Percentiles rank a stretch among this genome's conserved stretches.
Conservation (phyloP, 2,888 invertebrate species). For the Colostygia pectinataria region DNA sequence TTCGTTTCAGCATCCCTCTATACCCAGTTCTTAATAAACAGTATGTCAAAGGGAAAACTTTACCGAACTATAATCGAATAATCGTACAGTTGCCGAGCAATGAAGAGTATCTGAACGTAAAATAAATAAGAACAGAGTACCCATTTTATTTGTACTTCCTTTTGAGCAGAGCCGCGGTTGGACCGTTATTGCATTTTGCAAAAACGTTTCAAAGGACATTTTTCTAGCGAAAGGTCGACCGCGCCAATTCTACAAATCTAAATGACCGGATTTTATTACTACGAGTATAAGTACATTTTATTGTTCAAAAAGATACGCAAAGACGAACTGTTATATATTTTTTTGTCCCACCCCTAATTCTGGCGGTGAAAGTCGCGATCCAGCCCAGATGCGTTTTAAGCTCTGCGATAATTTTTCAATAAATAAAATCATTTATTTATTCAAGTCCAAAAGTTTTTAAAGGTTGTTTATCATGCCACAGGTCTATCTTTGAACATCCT, state of each 20-base stretch:
- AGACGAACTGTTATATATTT: neutral
- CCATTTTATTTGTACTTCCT: conserved; percentile 34
- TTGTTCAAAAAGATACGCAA: conserved; percentile 22
- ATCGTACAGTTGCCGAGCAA: conserved; percentile 15
- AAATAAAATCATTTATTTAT: no score
- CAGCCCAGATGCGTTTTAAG: no score
- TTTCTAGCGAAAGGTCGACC: conserved; percentile 15
- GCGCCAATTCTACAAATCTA: conserved; percentile 10
- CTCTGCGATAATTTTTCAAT: no score
- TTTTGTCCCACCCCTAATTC: neutral
- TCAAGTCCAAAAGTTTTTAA: no score
- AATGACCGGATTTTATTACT: conserved; percentile 10
- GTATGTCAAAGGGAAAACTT: conserved; percentile 30
- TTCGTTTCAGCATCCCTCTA: conserved; percentile 3
- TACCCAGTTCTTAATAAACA: conserved; percentile 5
- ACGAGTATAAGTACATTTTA: conserved; percentile 10
- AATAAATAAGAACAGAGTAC: conserved; percentile 39
- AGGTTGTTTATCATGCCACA: no score
- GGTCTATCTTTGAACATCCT: no score
- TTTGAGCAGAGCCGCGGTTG: conserved; percentile 37
- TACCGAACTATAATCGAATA: conserved; percentile 31
- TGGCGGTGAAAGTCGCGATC: no score
- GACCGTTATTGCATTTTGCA: conserved; percentile 54
- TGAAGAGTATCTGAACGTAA: conserved; percentile 25
- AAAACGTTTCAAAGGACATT: conserved; percentile 43